phyloP scores from a whole-genome alignment of 2,113 vertebrate species.

The Brachyhypopomus occidentalis region DNA sequence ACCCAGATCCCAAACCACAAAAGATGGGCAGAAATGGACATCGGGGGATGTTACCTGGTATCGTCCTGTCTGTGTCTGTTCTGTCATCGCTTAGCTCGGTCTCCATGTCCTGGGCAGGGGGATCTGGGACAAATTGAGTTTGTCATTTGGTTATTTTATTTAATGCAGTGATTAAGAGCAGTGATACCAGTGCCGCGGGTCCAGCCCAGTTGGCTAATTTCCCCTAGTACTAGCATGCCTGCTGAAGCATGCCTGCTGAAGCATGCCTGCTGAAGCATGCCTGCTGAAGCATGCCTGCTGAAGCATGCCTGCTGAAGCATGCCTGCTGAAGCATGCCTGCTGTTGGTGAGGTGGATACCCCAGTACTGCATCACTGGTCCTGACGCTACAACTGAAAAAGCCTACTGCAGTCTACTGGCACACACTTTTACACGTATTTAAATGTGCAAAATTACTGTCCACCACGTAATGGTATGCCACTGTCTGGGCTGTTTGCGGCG shows the following conservation, averaged over 20 bases:
- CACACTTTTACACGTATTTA: background rate
- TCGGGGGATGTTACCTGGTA: constrained; percentile 86
- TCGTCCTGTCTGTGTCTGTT: constrained; percentile 95
- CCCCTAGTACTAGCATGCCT: background rate
- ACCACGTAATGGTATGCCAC: too few species aligned
- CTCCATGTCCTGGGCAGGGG: constrained; percentile 93
- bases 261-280: too few species aligned
- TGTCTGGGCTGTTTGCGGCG: too few species aligned
- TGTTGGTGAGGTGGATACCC: too few species aligned
- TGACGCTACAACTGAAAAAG: constrained; percentile 20
- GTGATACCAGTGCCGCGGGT: background rate
- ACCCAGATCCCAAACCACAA: constrained; percentile 65
- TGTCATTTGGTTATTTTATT: background rate
- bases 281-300: too few species aligned
- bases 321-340: background rate
- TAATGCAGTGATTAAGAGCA: background rate
- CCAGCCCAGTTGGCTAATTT: too few species aligned
- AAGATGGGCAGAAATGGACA: constrained; percentile 46
- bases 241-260: background rate
- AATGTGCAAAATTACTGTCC: too few species aligned
- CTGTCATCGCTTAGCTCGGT: constrained; percentile 89
- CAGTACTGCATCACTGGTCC: background rate
- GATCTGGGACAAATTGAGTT: constrained; percentile 81
- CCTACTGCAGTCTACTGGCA: constrained; percentile 3
- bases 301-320: background rate